phyloP scores from a whole-genome alignment of 2,113 vertebrate species.

The Salvelinus sp. region DNA sequence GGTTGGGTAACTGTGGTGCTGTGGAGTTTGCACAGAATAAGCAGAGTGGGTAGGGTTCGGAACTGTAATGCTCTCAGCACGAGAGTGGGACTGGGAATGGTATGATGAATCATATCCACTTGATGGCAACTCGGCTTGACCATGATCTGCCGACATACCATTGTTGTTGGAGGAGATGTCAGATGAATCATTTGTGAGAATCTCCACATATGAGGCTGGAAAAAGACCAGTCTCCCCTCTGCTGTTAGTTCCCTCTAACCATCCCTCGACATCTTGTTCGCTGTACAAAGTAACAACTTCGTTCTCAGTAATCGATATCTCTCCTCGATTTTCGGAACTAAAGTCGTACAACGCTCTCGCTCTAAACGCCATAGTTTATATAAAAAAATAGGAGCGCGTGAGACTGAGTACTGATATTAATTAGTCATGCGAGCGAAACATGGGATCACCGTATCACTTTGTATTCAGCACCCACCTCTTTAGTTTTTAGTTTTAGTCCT shows the following conservation, averaged over 20 bases:
- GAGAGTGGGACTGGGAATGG: slow-evolving; percentile 52
- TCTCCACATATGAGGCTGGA: slow-evolving; percentile 93
- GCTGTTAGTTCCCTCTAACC: slow-evolving; percentile 91
- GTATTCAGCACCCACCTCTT: neutral
- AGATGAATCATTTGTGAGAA: slow-evolving; percentile 69
- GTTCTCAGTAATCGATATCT: slow-evolving; percentile 88
- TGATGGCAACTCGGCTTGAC: slow-evolving; percentile 62
- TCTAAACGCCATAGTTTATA: slow-evolving; percentile 80
- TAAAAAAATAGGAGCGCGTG: neutral
- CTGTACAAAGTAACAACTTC: slow-evolving; percentile 89
- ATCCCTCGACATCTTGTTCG: slow-evolving; percentile 91
- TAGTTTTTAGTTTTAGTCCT: neutral
- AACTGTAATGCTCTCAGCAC: slow-evolving; percentile 43
- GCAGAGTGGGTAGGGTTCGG: slow-evolving; percentile 49
- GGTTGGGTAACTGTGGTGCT: slow-evolving; percentile 71
- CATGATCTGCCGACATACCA: slow-evolving; percentile 28
- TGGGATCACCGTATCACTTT: neutral
- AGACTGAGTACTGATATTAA: slow-evolving; percentile 3
- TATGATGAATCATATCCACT: slow-evolving; percentile 65
- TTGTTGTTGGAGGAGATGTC: slow-evolving; percentile 58
- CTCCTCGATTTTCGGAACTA: slow-evolving; percentile 88
- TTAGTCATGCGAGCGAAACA: slow-evolving; percentile 17
- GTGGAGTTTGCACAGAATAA: slow-evolving; percentile 58
- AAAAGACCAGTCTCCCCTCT: slow-evolving; percentile 89
- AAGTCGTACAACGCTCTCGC: slow-evolving; percentile 93